Conservation (phyloP, 1,140 invertebrate species). For the Orchesella cincta region DNA sequence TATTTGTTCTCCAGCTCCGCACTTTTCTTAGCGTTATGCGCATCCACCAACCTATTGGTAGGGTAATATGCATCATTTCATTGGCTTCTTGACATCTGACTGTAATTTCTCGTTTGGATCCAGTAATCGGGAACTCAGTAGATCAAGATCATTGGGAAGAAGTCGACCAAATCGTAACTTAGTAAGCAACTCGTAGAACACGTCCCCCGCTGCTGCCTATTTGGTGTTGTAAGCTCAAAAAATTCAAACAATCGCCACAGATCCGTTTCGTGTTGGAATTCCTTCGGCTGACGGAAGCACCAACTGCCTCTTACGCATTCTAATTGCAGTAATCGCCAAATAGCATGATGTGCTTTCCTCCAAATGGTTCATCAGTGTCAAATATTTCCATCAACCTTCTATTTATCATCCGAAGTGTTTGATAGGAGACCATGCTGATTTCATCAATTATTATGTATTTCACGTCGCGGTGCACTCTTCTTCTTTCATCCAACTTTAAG, state of each 20-base stretch:
- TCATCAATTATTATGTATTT: not conserved
- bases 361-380: not conserved
- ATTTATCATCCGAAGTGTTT: not conserved
- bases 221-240: not conserved
- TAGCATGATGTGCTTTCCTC: not conserved
- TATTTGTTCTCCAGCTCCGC: too few relatives aligned
- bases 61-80: too few relatives aligned
- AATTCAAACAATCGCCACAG: conserved; percentile 15
- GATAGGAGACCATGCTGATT: not conserved
- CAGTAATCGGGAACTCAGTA: too few relatives aligned
- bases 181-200: too few relatives aligned
- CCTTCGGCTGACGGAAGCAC: not conserved
- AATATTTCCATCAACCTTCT: not conserved
- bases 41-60: too few relatives aligned
- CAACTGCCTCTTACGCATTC: not conserved
- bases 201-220: not conserved
- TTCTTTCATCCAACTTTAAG: not conserved
- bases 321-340: conserved; percentile 7
- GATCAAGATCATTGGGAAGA: too few relatives aligned
- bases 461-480: not conserved
- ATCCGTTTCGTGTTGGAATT: not conserved
- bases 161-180: too few relatives aligned
- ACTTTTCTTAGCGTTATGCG: too few relatives aligned
- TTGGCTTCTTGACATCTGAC: too few relatives aligned
- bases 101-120: too few relatives aligned